phyloP scores from a whole-genome alignment of 2,888 invertebrate species.

The Rotaria magnacalcarata region DNA sequence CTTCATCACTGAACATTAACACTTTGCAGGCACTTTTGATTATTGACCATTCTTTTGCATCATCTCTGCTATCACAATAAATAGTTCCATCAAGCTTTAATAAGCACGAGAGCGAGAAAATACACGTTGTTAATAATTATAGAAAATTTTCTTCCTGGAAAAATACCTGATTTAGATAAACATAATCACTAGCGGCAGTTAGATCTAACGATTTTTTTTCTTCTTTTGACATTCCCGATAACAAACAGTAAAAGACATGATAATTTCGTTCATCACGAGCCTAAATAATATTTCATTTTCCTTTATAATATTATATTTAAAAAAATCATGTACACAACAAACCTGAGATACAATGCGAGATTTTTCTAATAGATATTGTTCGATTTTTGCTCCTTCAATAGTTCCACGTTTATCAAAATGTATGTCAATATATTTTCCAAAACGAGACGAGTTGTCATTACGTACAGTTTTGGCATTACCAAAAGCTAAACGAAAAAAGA shows the following conservation, averaged over 20 bases:
- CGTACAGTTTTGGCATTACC: slow-evolving; percentile 98
- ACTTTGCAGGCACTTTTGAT: slow-evolving; percentile 93
- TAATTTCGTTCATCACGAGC: slow-evolving; percentile 88
- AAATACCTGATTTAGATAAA: slow-evolving; percentile 73
- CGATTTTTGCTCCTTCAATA: slow-evolving; percentile 96
- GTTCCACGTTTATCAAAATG: slow-evolving; percentile 89
- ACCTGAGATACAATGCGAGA: slow-evolving; percentile 86
- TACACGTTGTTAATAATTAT: not conserved
- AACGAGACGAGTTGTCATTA: slow-evolving; percentile 96
- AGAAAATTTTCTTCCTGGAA: not conserved
- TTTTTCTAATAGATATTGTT: slow-evolving; percentile 95
- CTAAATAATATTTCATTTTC: not conserved
- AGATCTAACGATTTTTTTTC: slow-evolving; percentile 85
- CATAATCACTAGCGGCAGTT: slow-evolving; percentile 79
- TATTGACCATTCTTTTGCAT: slow-evolving; percentile 89
- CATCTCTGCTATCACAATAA: slow-evolving; percentile 89
- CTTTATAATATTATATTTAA: too few relatives aligned
- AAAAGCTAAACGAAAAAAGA: slow-evolving; percentile 67
- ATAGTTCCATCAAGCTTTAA: slow-evolving; percentile 59
- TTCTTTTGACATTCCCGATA: slow-evolving; percentile 83
- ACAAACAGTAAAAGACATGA: slow-evolving; percentile 87
- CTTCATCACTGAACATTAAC: slow-evolving; percentile 81
- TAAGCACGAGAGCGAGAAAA: too few relatives aligned
- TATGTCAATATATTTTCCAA: slow-evolving; percentile 98
- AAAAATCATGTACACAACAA: not conserved